Conservation (phyloP, 2,888 invertebrate species). For the Pedicia rivosa region DNA sequence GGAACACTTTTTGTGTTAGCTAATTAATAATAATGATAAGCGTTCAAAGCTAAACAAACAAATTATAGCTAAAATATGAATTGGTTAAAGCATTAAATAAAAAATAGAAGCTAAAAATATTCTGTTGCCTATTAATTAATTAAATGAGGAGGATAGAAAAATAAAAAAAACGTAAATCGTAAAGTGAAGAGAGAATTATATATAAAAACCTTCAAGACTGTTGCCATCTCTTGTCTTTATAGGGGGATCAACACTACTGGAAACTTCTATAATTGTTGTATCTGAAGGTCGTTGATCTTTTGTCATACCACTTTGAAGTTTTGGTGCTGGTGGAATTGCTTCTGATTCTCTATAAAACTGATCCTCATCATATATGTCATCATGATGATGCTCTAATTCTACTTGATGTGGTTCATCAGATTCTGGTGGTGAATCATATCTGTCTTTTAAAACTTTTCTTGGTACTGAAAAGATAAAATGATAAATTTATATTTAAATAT, state of each 20-base stretch:
- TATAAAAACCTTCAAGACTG: slow-evolving; percentile 23
- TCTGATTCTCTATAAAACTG: slow-evolving; percentile 38
- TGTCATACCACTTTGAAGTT: slow-evolving; percentile 20
- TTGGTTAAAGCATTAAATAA: too few species aligned
- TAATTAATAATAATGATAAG: too few species aligned
- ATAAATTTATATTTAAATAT: too few species aligned
- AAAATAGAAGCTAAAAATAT: too few species aligned
- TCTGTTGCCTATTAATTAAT: too few species aligned
- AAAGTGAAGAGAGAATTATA: too few species aligned
- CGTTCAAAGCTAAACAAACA: too few species aligned
- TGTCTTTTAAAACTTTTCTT: slow-evolving; percentile 64
- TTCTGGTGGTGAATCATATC: slow-evolving; percentile 63
- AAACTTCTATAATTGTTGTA: slow-evolving; percentile 6
- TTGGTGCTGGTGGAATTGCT: slow-evolving; percentile 38
- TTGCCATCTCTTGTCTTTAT: slow-evolving; percentile 20
- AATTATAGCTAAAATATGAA: too few species aligned
- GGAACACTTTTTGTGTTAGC: too few species aligned
- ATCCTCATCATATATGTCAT: slow-evolving; percentile 37
- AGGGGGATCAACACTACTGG: slow-evolving; percentile 20
- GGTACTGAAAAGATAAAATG: slow-evolving; percentile 44
- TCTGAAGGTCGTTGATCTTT: not conserved
- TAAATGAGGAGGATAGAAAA: too few species aligned
- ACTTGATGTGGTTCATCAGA: slow-evolving; percentile 52
- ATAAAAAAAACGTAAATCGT: too few species aligned
- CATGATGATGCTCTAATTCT: slow-evolving; percentile 24